phyloP scores from a whole-genome alignment of 2,888 invertebrate species.

The Harpalus rufipes region DNA sequence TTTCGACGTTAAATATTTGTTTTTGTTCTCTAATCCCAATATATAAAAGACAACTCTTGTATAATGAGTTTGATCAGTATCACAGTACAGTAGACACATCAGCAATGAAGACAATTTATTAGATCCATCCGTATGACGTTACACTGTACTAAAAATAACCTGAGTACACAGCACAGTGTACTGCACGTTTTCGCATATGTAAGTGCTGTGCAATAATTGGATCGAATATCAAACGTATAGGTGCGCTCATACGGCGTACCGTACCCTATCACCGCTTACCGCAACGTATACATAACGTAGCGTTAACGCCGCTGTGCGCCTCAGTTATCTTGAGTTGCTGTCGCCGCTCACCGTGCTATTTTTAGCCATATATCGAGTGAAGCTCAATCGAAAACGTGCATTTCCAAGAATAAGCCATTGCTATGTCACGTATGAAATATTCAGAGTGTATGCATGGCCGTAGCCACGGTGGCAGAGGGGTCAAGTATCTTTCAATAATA shows the following conservation, averaged over 20 bases:
- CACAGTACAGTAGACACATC: neutral
- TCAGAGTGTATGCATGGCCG: slow-evolving; percentile 19
- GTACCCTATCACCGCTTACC: slow-evolving; percentile 2
- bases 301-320: slow-evolving; percentile 5
- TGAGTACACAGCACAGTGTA: neutral
- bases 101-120: slow-evolving; percentile 13
- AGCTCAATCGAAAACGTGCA: slow-evolving; percentile 44
- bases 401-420: slow-evolving; percentile 44
- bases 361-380: slow-evolving; percentile 42
- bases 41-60: too few species aligned
- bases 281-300: slow-evolving; percentile 1
- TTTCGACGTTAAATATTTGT: too few species aligned
- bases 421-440: slow-evolving; percentile 44
- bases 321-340: slow-evolving; percentile 47
- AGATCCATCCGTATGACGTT: slow-evolving; percentile 11
- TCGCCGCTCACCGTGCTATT: slow-evolving; percentile 19
- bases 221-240: slow-evolving; percentile 48
- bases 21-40: too few species aligned
- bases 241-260: slow-evolving; percentile 5
- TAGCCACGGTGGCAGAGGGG: too few species aligned
- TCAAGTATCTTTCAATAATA: too few species aligned
- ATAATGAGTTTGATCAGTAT: slow-evolving; percentile 13
- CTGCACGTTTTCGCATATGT: slow-evolving; percentile 24
- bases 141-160: slow-evolving; percentile 30
- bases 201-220: slow-evolving; percentile 33